Evolutionary conservation across 2,113 vertebrate genomes (phyloP), one percentile per base, ranked within the genome.

Genomic region (Rhagologus leucostigma): DNA sequence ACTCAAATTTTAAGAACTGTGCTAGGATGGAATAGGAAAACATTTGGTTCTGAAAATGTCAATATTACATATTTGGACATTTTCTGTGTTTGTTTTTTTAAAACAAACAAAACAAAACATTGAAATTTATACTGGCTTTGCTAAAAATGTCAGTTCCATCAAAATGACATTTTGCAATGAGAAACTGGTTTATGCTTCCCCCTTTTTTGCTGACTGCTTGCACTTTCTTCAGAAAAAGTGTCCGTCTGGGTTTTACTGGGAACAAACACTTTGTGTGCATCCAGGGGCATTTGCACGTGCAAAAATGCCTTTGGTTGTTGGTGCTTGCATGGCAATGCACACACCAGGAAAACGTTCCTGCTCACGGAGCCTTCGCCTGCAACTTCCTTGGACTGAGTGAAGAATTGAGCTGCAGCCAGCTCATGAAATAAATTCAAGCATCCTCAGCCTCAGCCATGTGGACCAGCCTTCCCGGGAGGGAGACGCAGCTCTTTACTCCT

Each of bases 31-130:
- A 95, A 88, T 71, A 87, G 73, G 91, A 96, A 96, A 97, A 95
- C 77, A 96, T 95, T 97, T 92, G 73, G 73, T 95, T 95, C 80
- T 90, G 93, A 94, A 96, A 95, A 94, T 96, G 89, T 95, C 95
- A 96, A 63, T 96, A 95, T 95, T 95, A 94, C 89, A 68, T 84
- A 92, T 95, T 95, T 96, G 93, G 91, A 89, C 65, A 67, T 97
- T 89, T 97, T 95, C 90, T 84, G 39, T 74, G 59, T 84, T 81
- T 91, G 76, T 13, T 57, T 68, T 87, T 80, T 82, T 88, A n/a
- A 92, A 94, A 90, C 75, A 90, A 95, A 90, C 82, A 93, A 93
- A 96, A 83, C 92, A 96, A 96, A 97, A 91, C 74, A 96, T 8
- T 91, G 86, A 93, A 93, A 95, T 95, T 95, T 96, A 92, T 86